These are phyloP conservation scores for Amazona vittata DNA, from an alignment of 2,113 vertebrate species.

Conservation along the genomic window DNA sequence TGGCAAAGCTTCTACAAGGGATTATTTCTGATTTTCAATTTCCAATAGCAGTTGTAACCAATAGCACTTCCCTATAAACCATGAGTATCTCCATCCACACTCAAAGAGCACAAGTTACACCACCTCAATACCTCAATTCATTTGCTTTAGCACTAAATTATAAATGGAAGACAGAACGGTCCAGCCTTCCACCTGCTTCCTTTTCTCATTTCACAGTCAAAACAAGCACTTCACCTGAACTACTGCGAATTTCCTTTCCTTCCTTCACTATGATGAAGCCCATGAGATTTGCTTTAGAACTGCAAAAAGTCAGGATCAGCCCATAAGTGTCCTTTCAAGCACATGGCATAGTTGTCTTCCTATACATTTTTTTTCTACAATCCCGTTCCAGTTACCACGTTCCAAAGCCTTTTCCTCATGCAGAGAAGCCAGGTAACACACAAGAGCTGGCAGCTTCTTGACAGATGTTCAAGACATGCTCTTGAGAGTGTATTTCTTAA, in stretches of 20 bases:
- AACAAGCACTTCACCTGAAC: neutral
- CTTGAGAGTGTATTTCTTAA: neutral
- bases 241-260: neutral
- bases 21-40: neutral
- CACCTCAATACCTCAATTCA: neutral
- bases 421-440: slow-evolving; percentile 16
- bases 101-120: neutral
- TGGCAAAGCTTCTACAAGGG: neutral
- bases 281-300: slow-evolving; percentile 6
- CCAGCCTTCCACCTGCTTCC: neutral
- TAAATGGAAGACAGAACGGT: neutral
- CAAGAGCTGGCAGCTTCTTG: neutral
- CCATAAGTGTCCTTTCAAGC: neutral
- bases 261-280: neutral
- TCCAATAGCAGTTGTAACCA: neutral
- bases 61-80: neutral
- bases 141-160: neutral
- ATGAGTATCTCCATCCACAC: neutral
- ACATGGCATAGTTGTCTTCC: neutral
- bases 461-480: neutral
- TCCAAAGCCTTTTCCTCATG: neutral
- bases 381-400: neutral
- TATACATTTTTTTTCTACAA: neutral
- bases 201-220: neutral
- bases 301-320: neutral